phyloP scores from a whole-genome alignment of 2,113 vertebrate species.

The Periophthalmus modestus region DNA sequence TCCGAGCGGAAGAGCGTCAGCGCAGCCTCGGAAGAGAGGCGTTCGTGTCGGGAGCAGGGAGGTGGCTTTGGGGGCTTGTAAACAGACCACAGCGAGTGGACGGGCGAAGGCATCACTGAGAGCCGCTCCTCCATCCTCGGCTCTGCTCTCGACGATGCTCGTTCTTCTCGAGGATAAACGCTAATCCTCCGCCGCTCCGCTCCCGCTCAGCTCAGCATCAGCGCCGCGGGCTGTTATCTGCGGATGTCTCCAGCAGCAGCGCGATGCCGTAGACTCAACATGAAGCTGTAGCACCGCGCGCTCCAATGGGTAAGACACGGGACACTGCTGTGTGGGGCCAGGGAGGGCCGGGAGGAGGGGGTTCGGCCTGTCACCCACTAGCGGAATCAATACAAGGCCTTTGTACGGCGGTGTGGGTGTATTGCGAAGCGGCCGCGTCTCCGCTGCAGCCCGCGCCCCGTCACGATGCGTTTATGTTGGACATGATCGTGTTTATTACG shows the following conservation, averaged over 20 bases:
- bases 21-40: slow-evolving; percentile 1
- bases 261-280: slow-evolving; percentile 7
- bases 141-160: slow-evolving; percentile 5
- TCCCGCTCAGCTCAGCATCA: not conserved
- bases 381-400: not conserved
- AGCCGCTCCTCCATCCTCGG: slow-evolving; percentile 8
- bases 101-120: slow-evolving; percentile 3
- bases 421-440: not conserved
- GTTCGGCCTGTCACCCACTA: not conserved
- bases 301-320: slow-evolving; percentile 7
- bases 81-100: not conserved
- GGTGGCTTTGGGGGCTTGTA: slow-evolving; percentile 2
- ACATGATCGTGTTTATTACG: not conserved
- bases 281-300: slow-evolving; percentile 7
- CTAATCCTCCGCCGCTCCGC: not conserved
- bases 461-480: not conserved
- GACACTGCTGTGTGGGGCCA: not conserved
- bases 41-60: not conserved
- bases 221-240: not conserved
- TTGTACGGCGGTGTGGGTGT: not conserved
- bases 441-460: not conserved
- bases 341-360: not conserved
- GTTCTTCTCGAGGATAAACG: not conserved
- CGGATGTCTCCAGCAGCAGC: not conserved
- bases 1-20: not conserved